phyloP scores from a whole-genome alignment of 2,113 vertebrate genomes.

The Rhabdomys dilectus region DNA sequence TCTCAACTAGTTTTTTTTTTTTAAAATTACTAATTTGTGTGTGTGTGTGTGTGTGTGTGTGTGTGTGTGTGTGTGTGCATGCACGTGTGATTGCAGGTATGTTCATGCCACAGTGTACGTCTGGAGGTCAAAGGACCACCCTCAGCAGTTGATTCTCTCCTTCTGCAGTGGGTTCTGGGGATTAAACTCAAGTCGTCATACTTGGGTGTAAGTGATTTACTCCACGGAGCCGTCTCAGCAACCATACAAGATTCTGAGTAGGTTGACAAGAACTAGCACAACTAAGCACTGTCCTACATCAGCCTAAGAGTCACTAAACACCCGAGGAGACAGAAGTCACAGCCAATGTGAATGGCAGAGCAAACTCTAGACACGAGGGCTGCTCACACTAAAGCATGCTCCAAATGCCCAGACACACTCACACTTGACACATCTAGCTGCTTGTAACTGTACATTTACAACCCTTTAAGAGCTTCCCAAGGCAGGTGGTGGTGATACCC shows the following conservation, averaged over 20 bases:
- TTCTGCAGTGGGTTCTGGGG: neutral
- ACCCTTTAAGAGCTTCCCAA: neutral
- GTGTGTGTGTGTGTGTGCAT: no score
- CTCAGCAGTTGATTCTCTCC: neutral
- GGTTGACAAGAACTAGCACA: neutral
- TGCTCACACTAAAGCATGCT: neutral
- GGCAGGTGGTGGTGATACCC: neutral
- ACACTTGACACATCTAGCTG: neutral
- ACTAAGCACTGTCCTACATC: neutral
- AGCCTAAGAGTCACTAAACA: neutral
- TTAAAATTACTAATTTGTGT: no score
- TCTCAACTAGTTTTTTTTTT: no score
- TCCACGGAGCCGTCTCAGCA: neutral
- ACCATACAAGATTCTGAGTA: neutral
- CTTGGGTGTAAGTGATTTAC: neutral
- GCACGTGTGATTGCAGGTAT: no score
- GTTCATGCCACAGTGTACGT: no score
- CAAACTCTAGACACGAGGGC: conserved; percentile 1
- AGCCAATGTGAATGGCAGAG: neutral
- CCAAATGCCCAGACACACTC: neutral
- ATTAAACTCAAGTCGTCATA: neutral
- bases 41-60: no score
- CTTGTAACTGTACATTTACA: neutral
- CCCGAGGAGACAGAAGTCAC: conserved; percentile 1
- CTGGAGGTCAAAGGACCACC: neutral